Conservation (phyloP, 2,797 vertebrate species). For the Botia kubotai region DNA sequence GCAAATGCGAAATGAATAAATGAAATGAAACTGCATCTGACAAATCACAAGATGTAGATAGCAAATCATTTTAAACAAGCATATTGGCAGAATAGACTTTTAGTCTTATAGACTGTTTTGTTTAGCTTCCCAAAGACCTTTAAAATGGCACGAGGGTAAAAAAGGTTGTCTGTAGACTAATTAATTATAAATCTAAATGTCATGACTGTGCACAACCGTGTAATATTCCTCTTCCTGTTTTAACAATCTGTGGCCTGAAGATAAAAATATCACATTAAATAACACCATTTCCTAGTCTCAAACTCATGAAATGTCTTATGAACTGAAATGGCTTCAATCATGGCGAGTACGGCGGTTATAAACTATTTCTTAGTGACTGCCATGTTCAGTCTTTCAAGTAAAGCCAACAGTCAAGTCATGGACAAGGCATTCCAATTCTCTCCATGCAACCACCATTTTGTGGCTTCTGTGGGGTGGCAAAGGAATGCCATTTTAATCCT, state of each 20-base stretch:
- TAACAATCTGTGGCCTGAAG: conserved; percentile 23
- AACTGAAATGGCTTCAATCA: conserved; percentile 37
- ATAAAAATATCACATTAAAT: conserved; percentile 34
- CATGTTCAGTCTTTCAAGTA: conserved; percentile 33
- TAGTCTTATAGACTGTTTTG: conserved; percentile 1
- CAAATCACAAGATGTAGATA: conserved; percentile 42
- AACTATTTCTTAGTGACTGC: conserved; percentile 33
- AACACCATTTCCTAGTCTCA: conserved; percentile 15
- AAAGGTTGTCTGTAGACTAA: conserved; percentile 7
- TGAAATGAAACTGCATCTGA: conserved; percentile 44
- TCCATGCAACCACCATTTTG: conserved; percentile 41
- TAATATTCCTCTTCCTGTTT: conserved; percentile 36
- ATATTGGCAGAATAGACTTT: conserved; percentile 29
- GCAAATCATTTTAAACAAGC: conserved; percentile 38
- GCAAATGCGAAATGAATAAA: conserved; percentile 49
- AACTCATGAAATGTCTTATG: conserved; percentile 28
- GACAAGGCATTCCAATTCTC: conserved; percentile 36
- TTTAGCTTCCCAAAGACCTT: conserved; percentile 31
- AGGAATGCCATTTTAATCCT: conserved; percentile 41
- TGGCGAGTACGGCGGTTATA: conserved; percentile 35
- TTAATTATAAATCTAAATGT: conserved; percentile 37
- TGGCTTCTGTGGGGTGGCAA: conserved; percentile 21
- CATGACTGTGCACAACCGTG: not conserved
- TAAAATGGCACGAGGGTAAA: conserved; percentile 14
- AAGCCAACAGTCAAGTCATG: conserved; percentile 41